Conservation (phyloP, 2,888 invertebrate genomes). For the Iselma pallidipennis region DNA sequence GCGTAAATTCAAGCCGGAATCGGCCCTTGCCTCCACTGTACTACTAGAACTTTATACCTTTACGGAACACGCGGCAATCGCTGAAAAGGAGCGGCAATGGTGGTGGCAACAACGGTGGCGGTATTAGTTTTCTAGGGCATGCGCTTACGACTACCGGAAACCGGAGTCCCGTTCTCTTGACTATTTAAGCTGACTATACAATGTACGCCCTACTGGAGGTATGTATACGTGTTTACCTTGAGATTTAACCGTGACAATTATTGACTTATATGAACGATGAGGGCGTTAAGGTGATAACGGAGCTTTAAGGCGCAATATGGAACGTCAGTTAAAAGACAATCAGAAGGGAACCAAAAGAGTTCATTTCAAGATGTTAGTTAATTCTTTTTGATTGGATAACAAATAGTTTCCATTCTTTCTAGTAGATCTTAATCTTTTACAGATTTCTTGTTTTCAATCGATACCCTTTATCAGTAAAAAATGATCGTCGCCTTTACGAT, state of each 20-base stretch:
- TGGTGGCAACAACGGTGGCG: background rate
- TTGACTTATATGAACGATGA: background rate
- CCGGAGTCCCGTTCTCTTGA: background rate
- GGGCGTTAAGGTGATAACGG: background rate
- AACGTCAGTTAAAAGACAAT: background rate
- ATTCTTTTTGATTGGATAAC: no score
- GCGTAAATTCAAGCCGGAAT: slow-evolving; percentile 45
- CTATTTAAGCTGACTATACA: background rate
- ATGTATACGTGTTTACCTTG: background rate
- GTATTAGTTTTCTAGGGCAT: background rate
- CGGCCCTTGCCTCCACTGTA: slow-evolving; percentile 45
- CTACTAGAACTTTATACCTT: slow-evolving; percentile 30
- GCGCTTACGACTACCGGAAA: background rate
- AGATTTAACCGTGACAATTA: background rate
- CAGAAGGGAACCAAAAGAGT: background rate
- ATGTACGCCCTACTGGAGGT: background rate
- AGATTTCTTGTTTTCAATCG: background rate
- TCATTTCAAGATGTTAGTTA: no score
- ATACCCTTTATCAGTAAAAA: background rate
- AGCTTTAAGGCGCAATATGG: no score
- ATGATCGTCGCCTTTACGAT: background rate
- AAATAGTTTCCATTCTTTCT: no score
- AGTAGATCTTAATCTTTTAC: no score
- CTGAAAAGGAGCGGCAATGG: background rate
- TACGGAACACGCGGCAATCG: slow-evolving; percentile 2